Percentiles rank a stretch among this genome's conserved stretches.
These are phyloP conservation scores for Pseudochirops cupreus DNA, from an alignment of 2,797 vertebrate species.

Conservation along the genomic window DNA sequence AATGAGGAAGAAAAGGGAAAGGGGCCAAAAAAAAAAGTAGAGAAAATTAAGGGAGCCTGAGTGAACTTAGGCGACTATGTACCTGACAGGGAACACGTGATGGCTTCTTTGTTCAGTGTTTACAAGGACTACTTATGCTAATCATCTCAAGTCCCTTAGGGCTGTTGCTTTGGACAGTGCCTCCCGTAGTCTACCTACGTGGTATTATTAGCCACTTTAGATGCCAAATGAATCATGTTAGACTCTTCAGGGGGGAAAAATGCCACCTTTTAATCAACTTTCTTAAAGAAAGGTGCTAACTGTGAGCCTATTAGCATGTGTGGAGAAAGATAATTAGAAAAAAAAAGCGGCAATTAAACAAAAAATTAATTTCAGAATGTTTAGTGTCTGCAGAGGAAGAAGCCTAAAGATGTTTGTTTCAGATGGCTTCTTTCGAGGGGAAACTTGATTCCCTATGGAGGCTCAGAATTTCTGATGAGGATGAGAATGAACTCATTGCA, in stretches of 20 bases:
- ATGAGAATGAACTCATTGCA: neutral
- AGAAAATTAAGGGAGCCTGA: neutral
- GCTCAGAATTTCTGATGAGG: conserved; percentile 2
- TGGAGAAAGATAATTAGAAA: conserved; percentile 79
- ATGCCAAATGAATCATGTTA: conserved; percentile 39
- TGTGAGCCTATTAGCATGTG: conserved; percentile 76
- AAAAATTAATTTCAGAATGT: conserved; percentile 79
- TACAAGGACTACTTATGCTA: conserved; percentile 22
- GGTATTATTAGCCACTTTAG: conserved; percentile 38
- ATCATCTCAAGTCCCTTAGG: conserved; percentile 41
- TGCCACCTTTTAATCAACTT: conserved; percentile 77
- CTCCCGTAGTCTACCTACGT: conserved; percentile 42
- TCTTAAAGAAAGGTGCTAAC: conserved; percentile 73
- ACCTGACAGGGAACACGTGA: neutral
- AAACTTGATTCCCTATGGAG: neutral
- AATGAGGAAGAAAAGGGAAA: conserved; percentile 31
- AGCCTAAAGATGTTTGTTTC: conserved; percentile 62
- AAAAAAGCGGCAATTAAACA: conserved; percentile 80
- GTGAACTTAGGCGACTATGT: neutral
- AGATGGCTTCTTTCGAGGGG: conserved; percentile 24
- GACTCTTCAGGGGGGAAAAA: conserved; percentile 57
- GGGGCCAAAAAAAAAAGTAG: neutral
- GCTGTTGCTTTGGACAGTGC: conserved; percentile 1
- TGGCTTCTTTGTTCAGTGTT: conserved; percentile 45
- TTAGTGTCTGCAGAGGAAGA: conserved; percentile 67